These are phyloP conservation scores for Pedionomus torquatus DNA, from an alignment of 2,113 vertebrate species.

Conservation along the genomic window DNA sequence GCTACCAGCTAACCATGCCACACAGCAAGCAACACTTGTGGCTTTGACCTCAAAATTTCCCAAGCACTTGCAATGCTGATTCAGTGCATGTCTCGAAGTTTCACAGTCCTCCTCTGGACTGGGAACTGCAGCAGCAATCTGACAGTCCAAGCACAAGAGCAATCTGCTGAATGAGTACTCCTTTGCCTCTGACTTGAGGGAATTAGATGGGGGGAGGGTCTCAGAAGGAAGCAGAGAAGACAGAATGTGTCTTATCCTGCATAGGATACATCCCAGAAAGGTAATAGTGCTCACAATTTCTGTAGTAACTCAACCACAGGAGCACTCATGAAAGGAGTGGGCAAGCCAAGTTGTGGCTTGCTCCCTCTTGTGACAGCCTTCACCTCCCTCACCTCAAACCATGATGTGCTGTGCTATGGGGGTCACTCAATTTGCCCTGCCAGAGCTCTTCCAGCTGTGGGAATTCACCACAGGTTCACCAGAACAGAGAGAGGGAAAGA, in stretches of 20 bases:
- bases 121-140: neutral
- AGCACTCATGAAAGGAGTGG: neutral
- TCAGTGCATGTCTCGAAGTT: neutral
- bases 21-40: neutral
- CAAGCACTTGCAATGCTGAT: neutral
- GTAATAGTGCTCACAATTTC: neutral
- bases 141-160: neutral
- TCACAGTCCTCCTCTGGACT: neutral
- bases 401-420: accelerated
- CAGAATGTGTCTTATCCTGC: neutral
- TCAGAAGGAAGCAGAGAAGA: neutral
- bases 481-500: neutral
- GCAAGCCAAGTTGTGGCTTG: neutral
- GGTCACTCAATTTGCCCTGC: neutral
- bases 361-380: neutral
- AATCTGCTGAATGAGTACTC: neutral
- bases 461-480: neutral
- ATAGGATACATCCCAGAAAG: neutral
- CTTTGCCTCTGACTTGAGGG: neutral
- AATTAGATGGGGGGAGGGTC: neutral
- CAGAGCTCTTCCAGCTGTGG: neutral
- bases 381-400: neutral
- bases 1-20: neutral
- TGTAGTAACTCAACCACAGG: neutral
- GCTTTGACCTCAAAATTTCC: slow-evolving; percentile 23